These are phyloP conservation scores for Ciconia boyciana DNA, from an alignment of 2,113 vertebrate species.

Conservation along the genomic window DNA sequence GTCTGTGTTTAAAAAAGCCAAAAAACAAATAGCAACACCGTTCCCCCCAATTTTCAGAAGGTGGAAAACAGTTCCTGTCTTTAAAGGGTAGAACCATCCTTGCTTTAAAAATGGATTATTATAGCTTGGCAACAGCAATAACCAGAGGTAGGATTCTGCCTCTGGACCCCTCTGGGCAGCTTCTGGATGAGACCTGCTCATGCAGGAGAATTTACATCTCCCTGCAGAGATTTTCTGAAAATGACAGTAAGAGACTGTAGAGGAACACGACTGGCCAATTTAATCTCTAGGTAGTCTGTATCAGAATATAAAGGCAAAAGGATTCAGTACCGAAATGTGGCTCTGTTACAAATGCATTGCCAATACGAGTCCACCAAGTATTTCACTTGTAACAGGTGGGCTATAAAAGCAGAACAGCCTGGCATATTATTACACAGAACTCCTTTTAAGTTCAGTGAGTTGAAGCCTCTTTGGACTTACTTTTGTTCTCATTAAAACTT, in stretches of 20 bases:
- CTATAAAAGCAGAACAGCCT: not conserved
- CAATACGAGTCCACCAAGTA: not conserved
- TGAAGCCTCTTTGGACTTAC: not conserved
- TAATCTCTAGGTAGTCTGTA: not conserved
- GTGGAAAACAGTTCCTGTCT: conserved; percentile 11
- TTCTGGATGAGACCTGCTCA: not conserved
- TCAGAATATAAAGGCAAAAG: not conserved
- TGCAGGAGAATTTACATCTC: not conserved
- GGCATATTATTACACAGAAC: not conserved
- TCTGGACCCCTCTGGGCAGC: not conserved
- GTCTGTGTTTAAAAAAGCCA: not conserved
- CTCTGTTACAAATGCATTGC: not conserved
- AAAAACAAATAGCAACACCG: not conserved
- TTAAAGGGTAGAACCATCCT: not conserved
- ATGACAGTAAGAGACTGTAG: not conserved
- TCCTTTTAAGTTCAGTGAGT: not conserved
- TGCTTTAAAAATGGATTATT: not conserved
- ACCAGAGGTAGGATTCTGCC: not conserved
- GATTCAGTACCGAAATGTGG: not conserved
- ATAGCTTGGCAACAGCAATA: not conserved
- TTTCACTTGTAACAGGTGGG: not conserved
- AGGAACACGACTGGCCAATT: not conserved
- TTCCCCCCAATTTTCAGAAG: not conserved
- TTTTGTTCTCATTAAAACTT: not conserved
- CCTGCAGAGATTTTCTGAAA: not conserved